Evolutionary conservation across 2,888 invertebrate genomes (phyloP), one percentile per base, ranked within the genome.

Genomic region (Lysandra coridon): DNA sequence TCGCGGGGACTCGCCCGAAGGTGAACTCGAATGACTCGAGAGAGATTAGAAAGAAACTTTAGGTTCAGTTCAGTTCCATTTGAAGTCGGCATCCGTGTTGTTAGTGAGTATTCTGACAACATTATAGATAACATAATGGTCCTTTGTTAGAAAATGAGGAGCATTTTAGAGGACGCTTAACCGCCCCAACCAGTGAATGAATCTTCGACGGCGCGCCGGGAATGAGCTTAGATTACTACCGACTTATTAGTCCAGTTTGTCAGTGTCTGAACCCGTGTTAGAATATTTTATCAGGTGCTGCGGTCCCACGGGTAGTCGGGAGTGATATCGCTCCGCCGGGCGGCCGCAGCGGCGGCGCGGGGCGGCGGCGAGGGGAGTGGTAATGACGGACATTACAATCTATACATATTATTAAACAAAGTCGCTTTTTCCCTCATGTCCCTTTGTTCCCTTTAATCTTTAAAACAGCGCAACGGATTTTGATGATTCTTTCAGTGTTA

Each of bases 321-420:
- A 75, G 62, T 49, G 75, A 49, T 37, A 60, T 69, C 17, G 49
- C 64, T 79, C 79, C 62, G 79, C 44, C 30, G 30, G 53, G 30
- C 12, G 62, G 49, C 53, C 10, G 12, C 14, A n/a, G n/a, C n/a
- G 49, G 79, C 49, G 64, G 79, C 64, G 62, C n/a, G 30, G n/a
- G 49, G 33, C 6, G 75, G 33, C 17, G 53, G 53, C 1, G 49
- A 2, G 79, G 75, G 33, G 33, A n/a, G n/a, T 6, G 62, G 49
- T 75, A 79, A 79, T 79, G 73, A 17, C 40, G 30, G 74, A 74
- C 79, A 75, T 79, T 75, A 79, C 33, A 33, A 40, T 23, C 23
- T 23, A 23, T 23, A 23, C 23, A 23, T 23, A 23, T 23, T 23
- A 23, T 23, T 0, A 23, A 23, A 23, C 23, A 23, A 23, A 23